These are phyloP conservation scores for Cyprinodon tularosa DNA, from an alignment of 2,113 vertebrate species.

Conservation along the genomic window DNA sequence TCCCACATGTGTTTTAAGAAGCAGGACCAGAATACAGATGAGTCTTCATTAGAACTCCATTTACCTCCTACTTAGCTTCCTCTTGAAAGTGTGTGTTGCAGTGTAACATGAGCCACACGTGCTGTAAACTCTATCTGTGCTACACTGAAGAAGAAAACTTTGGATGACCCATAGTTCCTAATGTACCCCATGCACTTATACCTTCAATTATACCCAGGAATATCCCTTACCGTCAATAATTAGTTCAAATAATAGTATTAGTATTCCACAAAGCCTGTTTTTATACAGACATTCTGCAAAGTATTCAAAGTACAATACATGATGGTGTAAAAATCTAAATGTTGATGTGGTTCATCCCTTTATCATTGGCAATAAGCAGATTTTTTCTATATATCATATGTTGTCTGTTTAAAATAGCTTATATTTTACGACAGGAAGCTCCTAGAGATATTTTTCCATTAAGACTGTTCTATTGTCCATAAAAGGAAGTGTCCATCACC, in stretches of 20 bases:
- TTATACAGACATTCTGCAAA: background rate
- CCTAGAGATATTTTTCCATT: background rate
- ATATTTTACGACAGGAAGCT: background rate
- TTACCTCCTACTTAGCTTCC: conserved; percentile 27
- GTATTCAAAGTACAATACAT: background rate
- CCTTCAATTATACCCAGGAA: conserved; percentile 5
- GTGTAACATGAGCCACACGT: conserved; percentile 38
- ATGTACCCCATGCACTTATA: conserved; percentile 11
- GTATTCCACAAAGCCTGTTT: too few relatives aligned
- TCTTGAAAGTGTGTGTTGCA: conserved; percentile 19
- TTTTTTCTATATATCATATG: too few relatives aligned
- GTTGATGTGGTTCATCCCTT: background rate
- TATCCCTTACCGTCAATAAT: background rate
- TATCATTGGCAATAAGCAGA: background rate
- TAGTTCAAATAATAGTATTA: too few relatives aligned
- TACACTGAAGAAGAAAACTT: conserved; percentile 18
- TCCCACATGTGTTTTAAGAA: conserved; percentile 32
- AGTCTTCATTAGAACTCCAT: conserved; percentile 26
- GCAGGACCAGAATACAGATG: conserved; percentile 59
- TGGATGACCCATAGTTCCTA: background rate
- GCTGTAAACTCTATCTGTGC: conserved; percentile 25
- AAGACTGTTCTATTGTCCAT: background rate
- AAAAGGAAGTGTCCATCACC: too few relatives aligned
- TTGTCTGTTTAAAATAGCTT: too few relatives aligned
- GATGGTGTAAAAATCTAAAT: background rate